A percentile compares a stretch with the other conserved stretches of the same genome.
phyloP scores from a whole-genome alignment of 2,113 vertebrate genomes.

The Gasterosteus aculeatus region DNA sequence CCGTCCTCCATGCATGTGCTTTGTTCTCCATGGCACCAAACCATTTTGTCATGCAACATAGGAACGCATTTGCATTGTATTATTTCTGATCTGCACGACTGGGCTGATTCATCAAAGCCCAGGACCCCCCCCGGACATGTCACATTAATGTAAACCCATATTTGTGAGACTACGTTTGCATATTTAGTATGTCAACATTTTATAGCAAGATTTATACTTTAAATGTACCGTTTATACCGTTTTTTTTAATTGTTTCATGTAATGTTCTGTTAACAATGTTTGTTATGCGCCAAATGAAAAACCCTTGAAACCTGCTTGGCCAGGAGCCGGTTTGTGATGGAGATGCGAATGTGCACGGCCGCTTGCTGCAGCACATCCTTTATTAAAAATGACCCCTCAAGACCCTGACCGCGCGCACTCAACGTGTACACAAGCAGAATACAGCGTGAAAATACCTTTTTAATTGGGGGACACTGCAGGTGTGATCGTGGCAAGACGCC shows the following conservation, averaged over 20 bases:
- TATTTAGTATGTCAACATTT: background rate
- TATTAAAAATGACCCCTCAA: background rate
- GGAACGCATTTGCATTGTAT: background rate
- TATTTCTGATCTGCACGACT: background rate
- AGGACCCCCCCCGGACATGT: background rate
- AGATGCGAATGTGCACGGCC: background rate
- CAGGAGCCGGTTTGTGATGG: too few species aligned
- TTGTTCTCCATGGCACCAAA: background rate
- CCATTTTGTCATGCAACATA: background rate
- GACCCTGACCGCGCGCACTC: background rate
- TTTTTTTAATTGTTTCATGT: background rate
- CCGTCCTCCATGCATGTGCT: background rate
- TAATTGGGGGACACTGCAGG: background rate
- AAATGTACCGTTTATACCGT: background rate
- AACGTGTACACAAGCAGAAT: background rate
- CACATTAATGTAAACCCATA: background rate
- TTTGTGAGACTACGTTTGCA: background rate
- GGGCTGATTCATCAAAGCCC: background rate
- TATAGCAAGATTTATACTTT: background rate
- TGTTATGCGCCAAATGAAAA: background rate
- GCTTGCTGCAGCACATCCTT: background rate
- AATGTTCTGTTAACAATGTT: background rate
- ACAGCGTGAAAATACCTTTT: background rate
- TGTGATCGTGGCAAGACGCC: background rate
- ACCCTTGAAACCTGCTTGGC: background rate